Evolutionary conservation across 23 tunicate species (phyloP), one percentile per base, ranked within the genome.

Genomic region (Phallusia fumigata): DNA sequence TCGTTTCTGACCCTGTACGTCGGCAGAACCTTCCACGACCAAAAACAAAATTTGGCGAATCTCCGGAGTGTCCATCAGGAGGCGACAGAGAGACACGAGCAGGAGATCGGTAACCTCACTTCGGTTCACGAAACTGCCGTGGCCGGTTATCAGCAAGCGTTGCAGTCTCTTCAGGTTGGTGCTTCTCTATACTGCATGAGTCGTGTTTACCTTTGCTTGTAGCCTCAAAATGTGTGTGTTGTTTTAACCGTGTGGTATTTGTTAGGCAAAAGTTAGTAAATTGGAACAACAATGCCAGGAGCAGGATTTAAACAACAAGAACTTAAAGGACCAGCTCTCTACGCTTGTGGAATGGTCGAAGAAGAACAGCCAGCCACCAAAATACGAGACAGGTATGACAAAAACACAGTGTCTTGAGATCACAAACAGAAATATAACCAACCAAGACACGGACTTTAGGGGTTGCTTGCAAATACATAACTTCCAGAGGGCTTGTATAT

Each of bases 201-300:
- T 10, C 47, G 47, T 40, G 47, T 40, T 5, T 40, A 40, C 47
- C 10, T 40, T 40, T 40, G 47, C 10, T 40, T 40, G 47, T 3
- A 40, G 47, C 10, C 47, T 40, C 5, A 40, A 3, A 3, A 3
- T 40, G 5, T 5, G 47, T 40, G 47, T 10, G 10, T 40, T 5
- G 47, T 40, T 40, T 58, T 22, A 8, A 21, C 1, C 69, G 69
- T 58, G 69, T 40, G 5, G 1, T 58, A 13, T 77, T 77, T 69
- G n/a, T 30, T 30, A 87, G 90, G 30, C 81, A 0, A 87, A 81
- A 74, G 85, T 87, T n/a, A 53, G 28, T 10, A 45, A 81, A 47
- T 47, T 87, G 32, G 90, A 87, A 87, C 36, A 65, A 19, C 90
- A 81, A 52, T 75, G 85, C 33, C 81, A 75, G 47, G 85, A 81